Percentiles rank a stretch among this genome's conserved stretches.
Conservation (phyloP, 2,113 vertebrate genomes). For the Hoplias malabaricus region DNA sequence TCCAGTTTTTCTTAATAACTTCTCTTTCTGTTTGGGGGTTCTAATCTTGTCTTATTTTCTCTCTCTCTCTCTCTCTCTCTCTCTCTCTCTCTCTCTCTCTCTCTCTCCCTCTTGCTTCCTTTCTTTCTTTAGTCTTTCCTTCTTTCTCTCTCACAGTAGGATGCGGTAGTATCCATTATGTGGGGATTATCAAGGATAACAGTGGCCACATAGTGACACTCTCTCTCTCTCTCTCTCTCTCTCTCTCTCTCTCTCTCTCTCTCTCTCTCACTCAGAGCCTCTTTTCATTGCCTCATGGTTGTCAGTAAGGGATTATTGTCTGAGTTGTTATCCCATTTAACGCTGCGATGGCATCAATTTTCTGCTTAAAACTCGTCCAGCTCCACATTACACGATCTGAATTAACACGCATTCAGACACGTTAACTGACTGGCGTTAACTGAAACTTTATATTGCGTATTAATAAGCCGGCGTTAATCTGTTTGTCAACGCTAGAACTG, state of each 20-base stretch:
- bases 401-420: background rate
- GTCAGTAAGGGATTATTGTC: constrained; percentile 71
- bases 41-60: background rate
- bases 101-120: background rate
- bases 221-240: background rate
- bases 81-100: background rate
- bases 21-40: background rate
- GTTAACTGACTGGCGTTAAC: too few species aligned
- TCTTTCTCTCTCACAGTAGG: background rate
- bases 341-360: constrained; percentile 68
- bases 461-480: too few species aligned
- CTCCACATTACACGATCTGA: background rate
- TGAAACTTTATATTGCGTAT: too few species aligned
- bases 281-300: constrained; percentile 55
- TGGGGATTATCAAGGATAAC: background rate
- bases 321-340: constrained; percentile 77
- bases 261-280: background rate
- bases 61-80: constrained; percentile 14
- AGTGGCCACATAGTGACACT: background rate
- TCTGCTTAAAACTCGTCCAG: constrained; percentile 67
- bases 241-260: background rate
- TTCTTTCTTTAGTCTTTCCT: background rate
- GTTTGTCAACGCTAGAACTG: too few species aligned
- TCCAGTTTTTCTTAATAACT: constrained; percentile 46
- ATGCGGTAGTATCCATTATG: background rate